A percentile compares a stretch with the other conserved stretches of the same genome.
Conservation (phyloP, 2,113 vertebrate genomes). For the Zootoca vivipara region DNA sequence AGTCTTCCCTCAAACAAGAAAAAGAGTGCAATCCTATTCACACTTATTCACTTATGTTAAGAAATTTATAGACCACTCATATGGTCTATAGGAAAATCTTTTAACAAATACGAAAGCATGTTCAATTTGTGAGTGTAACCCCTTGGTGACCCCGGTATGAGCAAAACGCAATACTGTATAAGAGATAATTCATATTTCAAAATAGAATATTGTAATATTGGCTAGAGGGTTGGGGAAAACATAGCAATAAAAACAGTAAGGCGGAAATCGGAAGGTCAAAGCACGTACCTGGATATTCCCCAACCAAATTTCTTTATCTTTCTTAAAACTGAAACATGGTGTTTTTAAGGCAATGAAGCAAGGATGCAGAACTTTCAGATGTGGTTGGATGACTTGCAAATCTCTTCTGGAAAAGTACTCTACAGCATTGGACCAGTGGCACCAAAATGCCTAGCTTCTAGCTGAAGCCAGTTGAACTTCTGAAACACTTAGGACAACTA, state of each 20-base stretch:
- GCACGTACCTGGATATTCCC: not conserved
- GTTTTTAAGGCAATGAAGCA: not conserved
- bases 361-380: too few relatives aligned
- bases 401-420: too few relatives aligned
- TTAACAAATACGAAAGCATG: slow-evolving; percentile 5
- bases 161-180: not conserved
- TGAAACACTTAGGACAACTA: too few relatives aligned
- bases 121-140: slow-evolving; percentile 11
- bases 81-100: not conserved
- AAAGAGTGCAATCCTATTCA: too few relatives aligned
- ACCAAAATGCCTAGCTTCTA: too few relatives aligned
- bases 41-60: too few relatives aligned
- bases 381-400: too few relatives aligned
- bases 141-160: not conserved
- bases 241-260: not conserved
- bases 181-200: not conserved
- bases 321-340: not conserved
- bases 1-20: too few relatives aligned
- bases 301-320: not conserved
- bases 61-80: too few relatives aligned
- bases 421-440: too few relatives aligned
- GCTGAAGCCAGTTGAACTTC: too few relatives aligned
- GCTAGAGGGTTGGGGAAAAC: not conserved
- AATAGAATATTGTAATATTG: slow-evolving; percentile 5
- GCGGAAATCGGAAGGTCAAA: not conserved